These are phyloP conservation scores for Stictocephala bisonia DNA, from an alignment of 2,888 invertebrate species.

Conservation along the genomic window DNA sequence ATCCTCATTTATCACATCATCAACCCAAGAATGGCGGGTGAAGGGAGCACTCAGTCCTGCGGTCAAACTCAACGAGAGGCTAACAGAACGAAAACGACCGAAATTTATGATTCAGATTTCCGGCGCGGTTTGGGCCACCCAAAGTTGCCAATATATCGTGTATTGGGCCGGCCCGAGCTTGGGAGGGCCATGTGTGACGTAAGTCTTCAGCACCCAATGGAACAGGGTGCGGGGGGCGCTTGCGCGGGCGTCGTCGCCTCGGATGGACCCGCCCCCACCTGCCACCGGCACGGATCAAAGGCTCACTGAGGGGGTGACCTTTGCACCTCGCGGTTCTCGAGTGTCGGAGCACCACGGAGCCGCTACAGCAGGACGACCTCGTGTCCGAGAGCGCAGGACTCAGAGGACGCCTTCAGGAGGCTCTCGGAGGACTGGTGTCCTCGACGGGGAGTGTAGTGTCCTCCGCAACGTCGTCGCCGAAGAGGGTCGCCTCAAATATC, in stretches of 20 bases:
- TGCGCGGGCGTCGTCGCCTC: constrained; percentile 65
- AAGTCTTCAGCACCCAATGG: background rate
- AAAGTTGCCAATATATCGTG: constrained; percentile 35
- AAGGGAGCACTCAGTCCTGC: too few species aligned
- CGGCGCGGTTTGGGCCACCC: too few species aligned
- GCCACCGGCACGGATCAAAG: constrained; percentile 8
- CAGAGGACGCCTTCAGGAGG: constrained; percentile 40
- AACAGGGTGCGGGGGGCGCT: constrained; percentile 44
- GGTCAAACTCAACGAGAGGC: too few species aligned
- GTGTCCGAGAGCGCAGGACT: constrained; percentile 30
- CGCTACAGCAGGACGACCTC: constrained; percentile 42
- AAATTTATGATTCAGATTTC: constrained; percentile 36
- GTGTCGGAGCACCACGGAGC: constrained; percentile 30
- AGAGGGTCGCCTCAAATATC: constrained; percentile 79
- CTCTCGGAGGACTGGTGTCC: constrained; percentile 48
- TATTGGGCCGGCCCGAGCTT: background rate
- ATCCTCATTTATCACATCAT: too few species aligned
- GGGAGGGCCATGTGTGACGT: constrained; percentile 10
- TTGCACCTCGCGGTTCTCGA: too few species aligned
- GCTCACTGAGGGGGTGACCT: constrained; percentile 4
- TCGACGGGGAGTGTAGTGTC: constrained; percentile 59
- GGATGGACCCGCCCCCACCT: constrained; percentile 60
- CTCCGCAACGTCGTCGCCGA: constrained; percentile 68
- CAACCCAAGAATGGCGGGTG: too few species aligned
- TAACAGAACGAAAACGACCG: too few species aligned